phyloP scores from a whole-genome alignment of 2,797 vertebrate species.

The Acipenser transmontanus region DNA sequence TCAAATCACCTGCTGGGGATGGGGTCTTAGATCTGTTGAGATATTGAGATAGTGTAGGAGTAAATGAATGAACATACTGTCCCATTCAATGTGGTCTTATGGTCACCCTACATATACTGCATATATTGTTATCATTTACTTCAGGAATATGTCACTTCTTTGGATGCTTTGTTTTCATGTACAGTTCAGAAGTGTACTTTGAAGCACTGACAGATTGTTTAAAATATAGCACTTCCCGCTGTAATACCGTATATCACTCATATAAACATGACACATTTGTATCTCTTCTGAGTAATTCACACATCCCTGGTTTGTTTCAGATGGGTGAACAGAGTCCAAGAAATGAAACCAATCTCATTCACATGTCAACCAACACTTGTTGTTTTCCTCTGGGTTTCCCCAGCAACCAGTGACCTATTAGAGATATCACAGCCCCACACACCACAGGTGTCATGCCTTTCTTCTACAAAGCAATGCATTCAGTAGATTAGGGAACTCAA shows the following conservation, averaged over 20 bases:
- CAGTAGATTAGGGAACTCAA: constrained; percentile 52
- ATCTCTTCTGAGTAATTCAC: constrained; percentile 5
- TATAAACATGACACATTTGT: neutral
- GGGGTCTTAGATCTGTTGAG: too few relatives aligned
- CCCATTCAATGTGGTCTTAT: constrained; percentile 17
- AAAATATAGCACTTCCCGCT: neutral
- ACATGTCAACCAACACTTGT: constrained; percentile 24
- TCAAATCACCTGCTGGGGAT: too few relatives aligned
- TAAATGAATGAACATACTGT: constrained; percentile 34
- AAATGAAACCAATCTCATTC: constrained; percentile 8
- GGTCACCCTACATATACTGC: too few relatives aligned
- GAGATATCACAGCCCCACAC: constrained; percentile 22
- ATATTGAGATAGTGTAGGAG: constrained; percentile 21
- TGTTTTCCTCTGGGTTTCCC: constrained; percentile 40
- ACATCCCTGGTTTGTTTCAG: neutral
- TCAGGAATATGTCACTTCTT: too few relatives aligned
- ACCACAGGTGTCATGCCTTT: constrained; percentile 53
- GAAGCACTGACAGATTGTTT: neutral
- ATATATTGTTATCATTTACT: too few relatives aligned
- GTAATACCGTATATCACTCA: neutral
- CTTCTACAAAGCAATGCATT: constrained; percentile 44
- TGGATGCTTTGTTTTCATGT: too few relatives aligned
- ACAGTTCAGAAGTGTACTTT: neutral
- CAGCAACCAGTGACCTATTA: constrained; percentile 47
- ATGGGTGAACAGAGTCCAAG: neutral